These are phyloP conservation scores for Hepsetus odoe DNA, from an alignment of 2,113 vertebrate species.

Conservation along the genomic window DNA sequence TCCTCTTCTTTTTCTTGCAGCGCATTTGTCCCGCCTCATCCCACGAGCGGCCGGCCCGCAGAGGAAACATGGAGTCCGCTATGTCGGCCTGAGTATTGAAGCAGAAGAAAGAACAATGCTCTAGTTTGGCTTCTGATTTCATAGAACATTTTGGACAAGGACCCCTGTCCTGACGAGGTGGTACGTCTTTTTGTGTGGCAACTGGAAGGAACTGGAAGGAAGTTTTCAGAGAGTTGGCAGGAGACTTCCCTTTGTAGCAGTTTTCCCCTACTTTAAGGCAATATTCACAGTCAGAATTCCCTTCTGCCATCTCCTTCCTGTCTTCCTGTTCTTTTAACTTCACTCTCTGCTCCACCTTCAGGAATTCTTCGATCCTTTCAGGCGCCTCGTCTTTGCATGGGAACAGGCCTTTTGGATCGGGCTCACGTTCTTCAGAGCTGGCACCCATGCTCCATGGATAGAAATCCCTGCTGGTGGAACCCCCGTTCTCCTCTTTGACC, in stretches of 20 bases:
- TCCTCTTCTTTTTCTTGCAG: constrained; percentile 87
- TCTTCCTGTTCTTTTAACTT: constrained; percentile 49
- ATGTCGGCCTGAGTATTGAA: not conserved
- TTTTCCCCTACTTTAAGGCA: constrained; percentile 65
- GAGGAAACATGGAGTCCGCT: constrained; percentile 50
- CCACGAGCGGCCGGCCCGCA: constrained; percentile 64
- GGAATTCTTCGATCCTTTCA: constrained; percentile 39
- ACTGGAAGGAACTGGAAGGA: not conserved
- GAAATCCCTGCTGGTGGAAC: not conserved
- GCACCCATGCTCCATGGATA: not conserved
- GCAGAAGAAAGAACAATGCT: constrained; percentile 39
- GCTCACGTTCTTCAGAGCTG: constrained; percentile 4
- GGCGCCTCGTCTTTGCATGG: constrained; percentile 20
- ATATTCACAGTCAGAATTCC: constrained; percentile 56
- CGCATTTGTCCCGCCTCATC: constrained; percentile 71
- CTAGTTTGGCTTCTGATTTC: constrained; percentile 43
- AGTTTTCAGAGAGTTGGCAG: constrained; percentile 65
- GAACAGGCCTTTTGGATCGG: constrained; percentile 22
- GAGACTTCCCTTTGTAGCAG: constrained; percentile 73
- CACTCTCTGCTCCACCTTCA: constrained; percentile 41
- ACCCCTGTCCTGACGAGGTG: constrained; percentile 27
- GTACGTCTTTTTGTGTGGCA: constrained; percentile 59
- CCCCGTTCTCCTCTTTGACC: not conserved
- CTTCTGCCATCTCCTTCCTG: constrained; percentile 23
- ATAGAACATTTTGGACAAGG: constrained; percentile 59